Evolutionary conservation across 1,140 invertebrate species (phyloP), one percentile per base, ranked within the genome.

Genomic region (Caenorhabditis elegans): DNA sequence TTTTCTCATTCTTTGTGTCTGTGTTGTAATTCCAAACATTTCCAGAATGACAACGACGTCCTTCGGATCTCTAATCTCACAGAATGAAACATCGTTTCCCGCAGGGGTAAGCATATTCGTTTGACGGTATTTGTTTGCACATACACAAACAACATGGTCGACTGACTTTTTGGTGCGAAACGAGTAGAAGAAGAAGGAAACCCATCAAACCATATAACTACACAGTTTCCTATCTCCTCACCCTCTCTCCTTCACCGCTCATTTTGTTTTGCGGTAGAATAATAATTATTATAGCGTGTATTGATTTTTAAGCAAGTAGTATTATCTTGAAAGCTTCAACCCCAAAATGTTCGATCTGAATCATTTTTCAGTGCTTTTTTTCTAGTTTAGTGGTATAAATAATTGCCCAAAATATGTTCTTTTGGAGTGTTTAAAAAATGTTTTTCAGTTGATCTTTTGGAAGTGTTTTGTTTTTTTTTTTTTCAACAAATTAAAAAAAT

Each of bases 11-110:
- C 19, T 19, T 43, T 46, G 11, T 47, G n/a, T n/a, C n/a, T n/a
- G n/a, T n/a, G n/a, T n/a, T n/a, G n/a, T n/a, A n/a, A n/a, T 43
- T 43, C 39, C 6, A 43, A 43, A 43, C 5, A 47, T 31, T 47
- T 17, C 26, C 70, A 46, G 26, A 77, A 46, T 31, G 24, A 31
- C 31, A 26, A 53, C 17, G 51, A 13, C 31, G 11, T 24, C 19
- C 1, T 17, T 31, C 28, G 26, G 13, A 1, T 49, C 46, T 43
- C 8, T 55, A 43, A 39, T 31, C 49, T 36, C 46, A 15, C 77
- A 78, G 11, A 78, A 51, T n/a, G 47, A 78, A 24, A 78, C 77
- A 13, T 51, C 17, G 26, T 78, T 78, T 55, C 77, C 77, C 2
- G 26, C 77, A 6, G 77, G 77, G 77, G 77, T 78, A 55, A 78